Evolutionary conservation across 2,113 vertebrate genomes (phyloP).

Genomic region (Eleginops maclovinus): DNA sequence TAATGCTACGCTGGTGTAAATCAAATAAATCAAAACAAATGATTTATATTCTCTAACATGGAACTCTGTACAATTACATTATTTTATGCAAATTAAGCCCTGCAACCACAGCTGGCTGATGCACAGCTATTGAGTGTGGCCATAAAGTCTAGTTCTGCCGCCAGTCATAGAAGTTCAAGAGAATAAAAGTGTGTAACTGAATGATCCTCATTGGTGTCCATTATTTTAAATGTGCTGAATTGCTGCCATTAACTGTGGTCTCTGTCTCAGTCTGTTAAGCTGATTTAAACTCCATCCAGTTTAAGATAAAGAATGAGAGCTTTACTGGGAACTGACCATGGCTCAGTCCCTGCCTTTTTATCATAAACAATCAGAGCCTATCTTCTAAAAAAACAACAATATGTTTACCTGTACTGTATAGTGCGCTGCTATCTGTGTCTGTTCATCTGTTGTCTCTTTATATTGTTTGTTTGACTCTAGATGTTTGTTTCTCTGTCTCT

Average conservation of each 20-base stretch:
- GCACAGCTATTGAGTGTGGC: background rate
- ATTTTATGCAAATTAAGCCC: conserved; percentile 1
- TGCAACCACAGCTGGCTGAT: background rate
- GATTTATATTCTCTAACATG: background rate
- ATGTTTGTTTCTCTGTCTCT: conserved; percentile 19
- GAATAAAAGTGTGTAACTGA: conserved; percentile 4
- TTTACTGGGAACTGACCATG: background rate
- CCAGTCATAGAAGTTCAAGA: conserved; percentile 19
- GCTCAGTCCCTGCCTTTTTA: background rate
- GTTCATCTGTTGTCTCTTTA: conserved; percentile 46
- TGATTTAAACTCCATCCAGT: conserved; percentile 21
- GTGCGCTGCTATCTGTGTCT: conserved; percentile 36
- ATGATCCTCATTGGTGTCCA: conserved; percentile 4
- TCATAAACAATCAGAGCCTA: conserved; percentile 20
- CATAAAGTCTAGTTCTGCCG: background rate
- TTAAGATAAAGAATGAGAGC: conserved; percentile 20
- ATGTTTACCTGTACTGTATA: conserved; percentile 10
- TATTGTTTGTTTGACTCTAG: conserved; percentile 35
- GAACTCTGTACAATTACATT: background rate
- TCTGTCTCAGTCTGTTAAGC: conserved; percentile 17
- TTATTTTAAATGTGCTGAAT: conserved; percentile 20
- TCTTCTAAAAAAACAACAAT: conserved; percentile 23
- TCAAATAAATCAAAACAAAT: conserved; percentile 6
- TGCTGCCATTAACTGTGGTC: background rate
- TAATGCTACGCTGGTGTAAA: background rate